A percentile compares a stretch with the other conserved stretches of the same genome.
Evolutionary conservation across 2,113 vertebrate genomes (phyloP).

Genomic region (Pygoscelis adeliae): DNA sequence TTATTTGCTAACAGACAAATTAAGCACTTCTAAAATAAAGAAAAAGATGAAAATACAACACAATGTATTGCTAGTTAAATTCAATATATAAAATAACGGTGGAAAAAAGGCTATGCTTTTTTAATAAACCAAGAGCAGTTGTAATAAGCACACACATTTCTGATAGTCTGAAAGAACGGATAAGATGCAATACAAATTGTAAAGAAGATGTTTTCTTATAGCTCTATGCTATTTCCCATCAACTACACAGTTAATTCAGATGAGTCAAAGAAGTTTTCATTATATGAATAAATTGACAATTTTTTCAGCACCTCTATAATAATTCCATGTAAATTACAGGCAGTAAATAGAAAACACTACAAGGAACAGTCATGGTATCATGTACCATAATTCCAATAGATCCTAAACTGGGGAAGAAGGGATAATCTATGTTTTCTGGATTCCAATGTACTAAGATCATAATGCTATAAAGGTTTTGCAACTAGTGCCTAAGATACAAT

Average conservation of each 20-base stretch:
- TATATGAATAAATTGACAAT: not conserved
- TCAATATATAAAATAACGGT: not conserved
- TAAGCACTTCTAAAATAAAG: not conserved
- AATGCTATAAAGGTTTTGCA: slow-evolving; percentile 18
- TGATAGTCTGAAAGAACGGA: not conserved
- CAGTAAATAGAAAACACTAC: slow-evolving; percentile 17
- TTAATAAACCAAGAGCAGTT: not conserved
- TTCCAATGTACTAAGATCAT: not conserved
- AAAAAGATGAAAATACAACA: not conserved
- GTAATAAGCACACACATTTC: not conserved
- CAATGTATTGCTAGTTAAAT: not conserved
- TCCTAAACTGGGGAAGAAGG: not conserved
- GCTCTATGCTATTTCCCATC: not conserved
- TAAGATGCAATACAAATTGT: not conserved
- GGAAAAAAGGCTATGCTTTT: not conserved
- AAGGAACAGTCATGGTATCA: not conserved
- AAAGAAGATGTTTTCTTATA: not conserved
- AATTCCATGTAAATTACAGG: slow-evolving; percentile 5
- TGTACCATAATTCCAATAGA: not conserved
- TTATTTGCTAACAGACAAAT: not conserved
- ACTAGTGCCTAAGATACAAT: not conserved
- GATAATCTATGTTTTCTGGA: slow-evolving; percentile 9
- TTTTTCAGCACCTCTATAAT: not conserved
- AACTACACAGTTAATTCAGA: not conserved
- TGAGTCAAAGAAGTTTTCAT: not conserved